phyloP scores from a whole-genome alignment of 2,888 invertebrate genomes.

The Lampropteryx suffumata region DNA sequence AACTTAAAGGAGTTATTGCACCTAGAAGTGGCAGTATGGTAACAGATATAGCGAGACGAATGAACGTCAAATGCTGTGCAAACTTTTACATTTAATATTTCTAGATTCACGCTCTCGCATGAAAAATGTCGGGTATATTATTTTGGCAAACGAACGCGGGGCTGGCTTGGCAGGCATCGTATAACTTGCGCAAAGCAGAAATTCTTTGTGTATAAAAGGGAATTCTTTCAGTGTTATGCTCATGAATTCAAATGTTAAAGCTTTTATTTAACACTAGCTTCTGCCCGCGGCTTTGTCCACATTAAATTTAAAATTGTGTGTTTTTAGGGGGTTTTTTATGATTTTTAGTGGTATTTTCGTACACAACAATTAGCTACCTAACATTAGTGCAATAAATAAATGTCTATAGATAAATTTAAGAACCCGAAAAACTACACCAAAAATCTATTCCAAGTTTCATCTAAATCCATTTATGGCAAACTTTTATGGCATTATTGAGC shows the following conservation, averaged over 20 bases:
- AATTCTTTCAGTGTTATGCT: constrained; percentile 12
- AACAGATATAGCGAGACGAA: constrained; percentile 10
- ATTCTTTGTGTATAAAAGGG: constrained; percentile 17
- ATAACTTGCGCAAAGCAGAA: constrained; percentile 21
- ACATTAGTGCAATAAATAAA: too few species aligned
- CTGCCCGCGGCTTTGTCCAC: background rate
- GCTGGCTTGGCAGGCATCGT: constrained; percentile 22
- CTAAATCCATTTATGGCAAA: too few species aligned
- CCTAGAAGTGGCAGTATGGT: background rate
- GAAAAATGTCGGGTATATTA: constrained; percentile 24
- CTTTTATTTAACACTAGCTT: too few species aligned
- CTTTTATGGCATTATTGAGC: too few species aligned
- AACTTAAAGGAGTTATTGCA: background rate
- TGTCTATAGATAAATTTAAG: too few species aligned
- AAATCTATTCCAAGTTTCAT: too few species aligned
- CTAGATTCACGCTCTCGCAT: constrained; percentile 13
- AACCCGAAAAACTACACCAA: too few species aligned
- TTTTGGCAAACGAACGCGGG: constrained; percentile 28
- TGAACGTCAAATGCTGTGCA: constrained; percentile 10
- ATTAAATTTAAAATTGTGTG: constrained; percentile 8
- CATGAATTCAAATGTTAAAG: constrained; percentile 25
- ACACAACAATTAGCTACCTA: too few species aligned
- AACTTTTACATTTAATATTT: constrained; percentile 16
- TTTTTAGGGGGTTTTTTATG: background rate
- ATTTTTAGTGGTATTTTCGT: too few species aligned